Conservation (phyloP, 2,113 vertebrate species). For the Sceloporus tristichus region DNA sequence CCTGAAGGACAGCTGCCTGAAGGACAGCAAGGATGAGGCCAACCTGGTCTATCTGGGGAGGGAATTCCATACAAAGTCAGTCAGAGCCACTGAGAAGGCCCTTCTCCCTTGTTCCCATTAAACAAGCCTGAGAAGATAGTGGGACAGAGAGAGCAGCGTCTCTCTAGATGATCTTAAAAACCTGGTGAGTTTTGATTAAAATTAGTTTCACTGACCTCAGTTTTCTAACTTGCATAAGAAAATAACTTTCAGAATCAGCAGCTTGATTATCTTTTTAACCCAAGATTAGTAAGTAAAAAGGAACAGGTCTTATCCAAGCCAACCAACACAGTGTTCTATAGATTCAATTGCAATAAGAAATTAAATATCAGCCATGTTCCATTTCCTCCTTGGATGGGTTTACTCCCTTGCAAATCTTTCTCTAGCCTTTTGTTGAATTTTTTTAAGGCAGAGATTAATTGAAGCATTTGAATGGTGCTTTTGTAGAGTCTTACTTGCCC, state of each 20-base stretch:
- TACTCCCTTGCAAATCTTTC: neutral
- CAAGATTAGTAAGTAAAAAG: conserved; percentile 31
- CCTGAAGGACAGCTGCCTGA: no score
- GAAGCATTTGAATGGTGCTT: neutral
- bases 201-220: neutral
- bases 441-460: conserved; percentile 3
- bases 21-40: no score
- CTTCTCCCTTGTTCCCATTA: no score
- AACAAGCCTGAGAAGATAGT: no score
- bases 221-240: conserved; percentile 30
- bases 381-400: neutral
- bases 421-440: neutral
- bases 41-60: no score
- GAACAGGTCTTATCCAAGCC: neutral
- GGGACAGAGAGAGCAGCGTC: no score
- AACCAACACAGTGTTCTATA: neutral
- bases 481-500: conserved; percentile 7
- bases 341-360: neutral
- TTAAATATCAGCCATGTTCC: conserved; percentile 1
- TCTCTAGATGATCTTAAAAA: no score
- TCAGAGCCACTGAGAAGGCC: no score
- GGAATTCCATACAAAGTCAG: no score
- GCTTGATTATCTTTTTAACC: neutral
- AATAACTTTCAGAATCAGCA: conserved; percentile 11
- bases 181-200: neutral